These are phyloP conservation scores for Lepus townsendii DNA, from an alignment of 2,797 vertebrate species.

Conservation along the genomic window DNA sequence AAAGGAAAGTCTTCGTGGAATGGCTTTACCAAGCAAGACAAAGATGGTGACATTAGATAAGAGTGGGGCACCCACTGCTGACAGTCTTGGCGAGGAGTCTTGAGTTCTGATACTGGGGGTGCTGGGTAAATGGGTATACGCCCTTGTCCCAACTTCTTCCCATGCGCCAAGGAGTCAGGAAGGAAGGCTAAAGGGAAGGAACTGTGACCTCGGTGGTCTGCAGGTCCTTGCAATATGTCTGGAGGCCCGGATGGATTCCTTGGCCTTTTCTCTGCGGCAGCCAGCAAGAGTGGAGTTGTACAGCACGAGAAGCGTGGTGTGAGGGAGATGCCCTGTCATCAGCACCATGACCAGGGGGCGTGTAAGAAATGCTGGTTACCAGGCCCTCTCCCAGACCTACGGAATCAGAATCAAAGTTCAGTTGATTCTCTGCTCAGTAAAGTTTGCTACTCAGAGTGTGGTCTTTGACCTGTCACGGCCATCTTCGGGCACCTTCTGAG, in stretches of 20 bases:
- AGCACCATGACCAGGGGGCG: neutral
- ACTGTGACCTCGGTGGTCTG: too few species aligned
- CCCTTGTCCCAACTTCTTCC: neutral
- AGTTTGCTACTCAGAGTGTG: neutral
- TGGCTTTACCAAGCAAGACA: neutral
- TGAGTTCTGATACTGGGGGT: neutral
- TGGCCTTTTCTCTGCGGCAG: neutral
- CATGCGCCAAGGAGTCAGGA: neutral
- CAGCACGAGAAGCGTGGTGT: neutral
- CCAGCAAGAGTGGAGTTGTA: neutral
- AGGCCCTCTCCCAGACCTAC: neutral
- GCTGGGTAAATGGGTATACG: neutral
- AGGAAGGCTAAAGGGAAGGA: neutral
- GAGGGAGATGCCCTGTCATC: neutral
- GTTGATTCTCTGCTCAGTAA: neutral
- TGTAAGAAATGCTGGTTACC: neutral
- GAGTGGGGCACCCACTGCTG: neutral
- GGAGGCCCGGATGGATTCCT: neutral
- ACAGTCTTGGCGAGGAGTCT: neutral
- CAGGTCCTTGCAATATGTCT: neutral
- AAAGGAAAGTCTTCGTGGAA: slow-evolving; percentile 10
- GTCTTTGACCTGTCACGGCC: neutral
- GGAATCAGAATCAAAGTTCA: neutral
- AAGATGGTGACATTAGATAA: neutral
- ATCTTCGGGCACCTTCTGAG: neutral